These are phyloP conservation scores for Melanostoma mellinum DNA, from an alignment of 2,888 invertebrate species.

Conservation along the genomic window DNA sequence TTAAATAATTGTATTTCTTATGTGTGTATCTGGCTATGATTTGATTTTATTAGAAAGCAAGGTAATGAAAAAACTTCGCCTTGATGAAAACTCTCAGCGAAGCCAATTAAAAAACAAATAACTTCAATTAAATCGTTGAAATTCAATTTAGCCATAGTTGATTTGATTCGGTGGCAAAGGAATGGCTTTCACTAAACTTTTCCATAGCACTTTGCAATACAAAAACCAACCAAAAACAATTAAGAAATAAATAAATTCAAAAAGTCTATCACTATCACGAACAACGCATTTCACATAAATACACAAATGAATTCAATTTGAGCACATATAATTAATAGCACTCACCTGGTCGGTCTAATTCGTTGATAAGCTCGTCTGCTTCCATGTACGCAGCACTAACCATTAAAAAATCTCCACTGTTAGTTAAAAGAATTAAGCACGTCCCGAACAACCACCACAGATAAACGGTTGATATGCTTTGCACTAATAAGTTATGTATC, in stretches of 20 bases:
- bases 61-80: too few relatives aligned
- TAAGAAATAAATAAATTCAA: too few relatives aligned
- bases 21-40: too few relatives aligned
- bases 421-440: conserved; percentile 77
- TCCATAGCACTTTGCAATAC: too few relatives aligned
- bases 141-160: background rate
- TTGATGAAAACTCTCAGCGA: too few relatives aligned
- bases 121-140: conserved; percentile 6
- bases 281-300: background rate
- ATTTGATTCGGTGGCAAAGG: too few relatives aligned
- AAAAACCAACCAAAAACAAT: too few relatives aligned
- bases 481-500: conserved; percentile 71
- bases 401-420: conserved; percentile 74
- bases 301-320: background rate
- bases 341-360: conserved; percentile 81
- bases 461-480: conserved; percentile 76
- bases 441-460: conserved; percentile 79
- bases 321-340: conserved; percentile 53
- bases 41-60: too few relatives aligned
- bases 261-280: too few relatives aligned
- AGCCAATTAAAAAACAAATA: too few relatives aligned
- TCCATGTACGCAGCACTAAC: conserved; percentile 79
- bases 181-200: too few relatives aligned
- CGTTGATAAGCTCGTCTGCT: conserved; percentile 82
- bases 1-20: too few relatives aligned